Evolutionary conservation across 1,140 invertebrate species (phyloP).

Genomic region (Ctenoplectra terminalis): DNA sequence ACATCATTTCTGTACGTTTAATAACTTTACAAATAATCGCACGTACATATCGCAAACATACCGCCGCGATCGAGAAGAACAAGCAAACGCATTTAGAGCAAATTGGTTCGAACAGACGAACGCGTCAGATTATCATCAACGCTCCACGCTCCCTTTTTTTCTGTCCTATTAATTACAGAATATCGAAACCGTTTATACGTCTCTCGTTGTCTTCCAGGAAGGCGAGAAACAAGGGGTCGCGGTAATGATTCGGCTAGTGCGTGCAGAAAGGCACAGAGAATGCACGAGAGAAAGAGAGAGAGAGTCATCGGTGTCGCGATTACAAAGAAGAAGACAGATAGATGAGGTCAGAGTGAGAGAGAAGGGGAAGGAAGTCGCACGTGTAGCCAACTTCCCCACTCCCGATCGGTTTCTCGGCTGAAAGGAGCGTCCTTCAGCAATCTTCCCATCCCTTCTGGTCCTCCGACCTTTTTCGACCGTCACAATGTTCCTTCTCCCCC

Average conservation of each 20-base stretch:
- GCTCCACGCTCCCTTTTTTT: no score
- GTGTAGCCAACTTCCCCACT: slow-evolving; percentile 45
- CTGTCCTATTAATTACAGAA: slow-evolving; percentile 9
- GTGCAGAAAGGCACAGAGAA: slow-evolving; percentile 16
- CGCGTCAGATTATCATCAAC: neutral
- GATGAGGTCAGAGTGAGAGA: slow-evolving; percentile 25
- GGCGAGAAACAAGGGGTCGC: neutral
- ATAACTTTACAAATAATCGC: neutral
- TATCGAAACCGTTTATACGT: slow-evolving; percentile 5
- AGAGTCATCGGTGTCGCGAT: neutral
- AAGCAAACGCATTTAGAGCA: neutral
- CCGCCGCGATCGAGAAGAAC: no score
- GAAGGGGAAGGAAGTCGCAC: slow-evolving; percentile 45
- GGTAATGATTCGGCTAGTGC: slow-evolving; percentile 12
- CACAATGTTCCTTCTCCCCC: neutral
- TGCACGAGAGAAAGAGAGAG: neutral
- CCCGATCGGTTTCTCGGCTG: slow-evolving; percentile 11
- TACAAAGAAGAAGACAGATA: neutral
- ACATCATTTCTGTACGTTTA: neutral
- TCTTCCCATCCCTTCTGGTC: slow-evolving; percentile 41
- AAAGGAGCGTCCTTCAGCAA: slow-evolving; percentile 52
- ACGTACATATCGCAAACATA: neutral
- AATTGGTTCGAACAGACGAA: neutral
- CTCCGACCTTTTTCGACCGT: slow-evolving; percentile 36
- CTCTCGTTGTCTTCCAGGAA: slow-evolving; percentile 1